A percentile compares a stretch with the other conserved stretches of the same genome.
These are phyloP conservation scores for Arbacia lixula DNA, from an alignment of 53 echinoderm and acorn worm species.

Conservation along the genomic window DNA sequence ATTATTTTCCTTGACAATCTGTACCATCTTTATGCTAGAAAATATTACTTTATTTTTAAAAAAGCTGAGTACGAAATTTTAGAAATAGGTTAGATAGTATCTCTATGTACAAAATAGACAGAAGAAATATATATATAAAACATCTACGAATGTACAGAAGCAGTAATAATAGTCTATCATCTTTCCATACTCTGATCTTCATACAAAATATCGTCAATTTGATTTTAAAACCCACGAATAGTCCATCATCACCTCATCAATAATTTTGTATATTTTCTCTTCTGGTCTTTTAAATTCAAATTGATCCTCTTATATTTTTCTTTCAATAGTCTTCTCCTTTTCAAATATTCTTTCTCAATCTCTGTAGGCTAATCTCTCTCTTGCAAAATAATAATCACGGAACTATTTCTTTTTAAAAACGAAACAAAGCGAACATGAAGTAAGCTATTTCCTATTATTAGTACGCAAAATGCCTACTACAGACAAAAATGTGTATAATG, in stretches of 20 bases:
- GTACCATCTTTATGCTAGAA: conserved; percentile 43
- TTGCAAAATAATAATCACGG: conserved; percentile 36
- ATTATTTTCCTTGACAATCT: conserved; percentile 42
- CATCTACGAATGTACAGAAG: conserved; percentile 58
- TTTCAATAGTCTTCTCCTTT: conserved; percentile 42
- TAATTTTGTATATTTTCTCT: conserved; percentile 1
- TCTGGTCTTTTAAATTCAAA: conserved; percentile 41
- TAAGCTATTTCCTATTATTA: conserved; percentile 38
- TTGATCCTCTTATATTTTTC: conserved; percentile 26
- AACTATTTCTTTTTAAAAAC: conserved; percentile 3
- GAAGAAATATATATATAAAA: conserved; percentile 61
- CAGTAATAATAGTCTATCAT: conserved; percentile 54
- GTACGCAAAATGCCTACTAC: conserved; percentile 37
- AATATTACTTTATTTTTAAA: conserved; percentile 51
- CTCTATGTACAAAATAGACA: conserved; percentile 63
- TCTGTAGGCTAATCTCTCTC: not conserved
- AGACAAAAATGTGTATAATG: conserved; percentile 33
- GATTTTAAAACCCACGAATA: conserved; percentile 54
- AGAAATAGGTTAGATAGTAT: conserved; percentile 62
- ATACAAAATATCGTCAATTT: conserved; percentile 59
- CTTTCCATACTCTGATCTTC: conserved; percentile 48
- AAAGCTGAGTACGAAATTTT: conserved; percentile 60
- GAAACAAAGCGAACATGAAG: conserved; percentile 12
- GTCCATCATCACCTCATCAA: not conserved
- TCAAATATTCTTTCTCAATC: conserved; percentile 22